These are phyloP conservation scores for Schizothorax lantsangensis DNA, from an alignment of 2,797 vertebrate species.

Conservation along the genomic window DNA sequence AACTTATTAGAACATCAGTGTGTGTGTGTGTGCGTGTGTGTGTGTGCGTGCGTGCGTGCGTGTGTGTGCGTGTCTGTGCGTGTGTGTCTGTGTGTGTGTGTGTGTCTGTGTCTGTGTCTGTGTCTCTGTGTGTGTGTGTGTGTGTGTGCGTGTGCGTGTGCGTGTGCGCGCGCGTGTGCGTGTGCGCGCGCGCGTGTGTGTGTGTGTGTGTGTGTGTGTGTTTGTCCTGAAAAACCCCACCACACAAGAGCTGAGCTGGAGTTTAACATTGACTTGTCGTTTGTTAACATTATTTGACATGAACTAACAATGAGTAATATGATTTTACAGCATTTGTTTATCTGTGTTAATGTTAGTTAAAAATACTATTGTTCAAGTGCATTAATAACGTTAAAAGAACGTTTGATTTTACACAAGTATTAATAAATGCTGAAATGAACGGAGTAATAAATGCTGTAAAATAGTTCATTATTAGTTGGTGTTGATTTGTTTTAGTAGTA, in stretches of 20 bases:
- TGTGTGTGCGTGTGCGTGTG: too few relatives aligned
- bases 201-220: not conserved
- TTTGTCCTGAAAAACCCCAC: slow-evolving; percentile 8
- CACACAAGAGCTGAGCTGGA: not conserved
- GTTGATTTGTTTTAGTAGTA: not conserved
- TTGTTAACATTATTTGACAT: not conserved
- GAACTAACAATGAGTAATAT: not conserved
- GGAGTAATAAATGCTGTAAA: not conserved
- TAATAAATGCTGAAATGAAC: not conserved
- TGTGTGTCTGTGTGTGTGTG: not conserved
- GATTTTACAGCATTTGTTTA: not conserved
- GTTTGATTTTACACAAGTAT: too few relatives aligned
- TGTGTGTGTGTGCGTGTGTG: slow-evolving; percentile 8
- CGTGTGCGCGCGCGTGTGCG: too few relatives aligned
- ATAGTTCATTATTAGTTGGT: not conserved
- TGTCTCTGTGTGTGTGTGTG: too few relatives aligned
- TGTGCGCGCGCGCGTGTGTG: too few relatives aligned
- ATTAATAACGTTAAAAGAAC: not conserved
- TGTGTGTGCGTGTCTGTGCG: slow-evolving; percentile 23
- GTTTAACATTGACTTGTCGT: not conserved
- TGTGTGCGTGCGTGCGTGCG: not conserved
- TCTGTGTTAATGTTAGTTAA: not conserved
- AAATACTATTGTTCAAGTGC: not conserved
- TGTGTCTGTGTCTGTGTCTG: too few relatives aligned
- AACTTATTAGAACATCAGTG: slow-evolving; percentile 73